phyloP scores from a whole-genome alignment of 2,797 vertebrate genomes.

The Leptoclinus maculatus region DNA sequence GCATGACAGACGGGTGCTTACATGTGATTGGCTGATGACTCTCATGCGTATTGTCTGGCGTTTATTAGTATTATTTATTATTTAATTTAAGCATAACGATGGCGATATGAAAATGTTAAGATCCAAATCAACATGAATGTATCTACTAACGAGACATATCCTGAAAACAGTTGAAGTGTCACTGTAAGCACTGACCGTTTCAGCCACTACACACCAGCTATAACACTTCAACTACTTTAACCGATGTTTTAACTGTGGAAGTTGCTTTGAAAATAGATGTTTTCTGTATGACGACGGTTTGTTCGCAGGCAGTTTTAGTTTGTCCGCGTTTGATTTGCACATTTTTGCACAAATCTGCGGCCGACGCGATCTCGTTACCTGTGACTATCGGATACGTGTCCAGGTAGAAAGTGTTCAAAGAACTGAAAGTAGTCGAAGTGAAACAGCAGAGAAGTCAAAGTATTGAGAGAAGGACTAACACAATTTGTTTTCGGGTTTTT shows the following conservation, averaged over 20 bases:
- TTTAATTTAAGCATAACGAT: too few species aligned
- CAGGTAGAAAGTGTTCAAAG: too few species aligned
- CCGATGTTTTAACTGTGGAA: background rate
- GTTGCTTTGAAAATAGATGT: background rate
- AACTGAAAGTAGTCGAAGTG: too few species aligned
- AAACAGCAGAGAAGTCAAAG: too few species aligned
- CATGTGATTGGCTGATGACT: constrained; percentile 1
- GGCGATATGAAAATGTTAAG: background rate
- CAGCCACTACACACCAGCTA: background rate
- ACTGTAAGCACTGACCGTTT: background rate
- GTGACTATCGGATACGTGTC: background rate
- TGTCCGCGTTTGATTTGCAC: background rate
- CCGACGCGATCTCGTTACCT: background rate
- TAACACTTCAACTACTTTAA: background rate
- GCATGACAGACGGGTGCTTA: background rate
- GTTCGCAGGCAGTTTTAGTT: background rate
- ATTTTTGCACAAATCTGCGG: background rate
- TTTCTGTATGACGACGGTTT: background rate
- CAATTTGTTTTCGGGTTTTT: background rate
- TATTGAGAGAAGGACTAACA: too few species aligned
- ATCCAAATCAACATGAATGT: background rate
- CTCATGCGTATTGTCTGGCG: background rate
- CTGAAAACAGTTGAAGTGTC: background rate
- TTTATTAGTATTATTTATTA: too few species aligned
- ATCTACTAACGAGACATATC: background rate